Percentiles rank a stretch among this genome's conserved stretches.
Evolutionary conservation across 2,888 invertebrate species (phyloP).

Genomic region (Phorcus lineatus): DNA sequence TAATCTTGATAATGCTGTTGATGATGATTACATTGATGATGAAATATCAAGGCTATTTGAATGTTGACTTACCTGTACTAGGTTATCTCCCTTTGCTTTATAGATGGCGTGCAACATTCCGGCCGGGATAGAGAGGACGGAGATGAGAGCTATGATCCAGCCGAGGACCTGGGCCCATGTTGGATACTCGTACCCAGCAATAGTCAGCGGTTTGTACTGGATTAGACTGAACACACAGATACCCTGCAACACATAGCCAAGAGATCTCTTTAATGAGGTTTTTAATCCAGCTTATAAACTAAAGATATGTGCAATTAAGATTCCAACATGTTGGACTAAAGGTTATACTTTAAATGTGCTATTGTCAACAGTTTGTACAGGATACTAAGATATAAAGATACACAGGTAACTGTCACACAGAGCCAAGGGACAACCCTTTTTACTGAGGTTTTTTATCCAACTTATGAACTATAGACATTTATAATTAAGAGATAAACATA

Average conservation of each 20-base stretch:
- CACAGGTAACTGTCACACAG: no score
- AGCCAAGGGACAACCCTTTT: slow-evolving; percentile 68
- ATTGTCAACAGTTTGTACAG: slow-evolving; percentile 91
- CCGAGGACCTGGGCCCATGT: slow-evolving; percentile 88
- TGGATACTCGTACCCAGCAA: slow-evolving; percentile 89
- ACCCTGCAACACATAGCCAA: slow-evolving; percentile 78
- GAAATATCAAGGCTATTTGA: no score
- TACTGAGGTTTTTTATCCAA: no score
- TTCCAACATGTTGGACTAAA: no score
- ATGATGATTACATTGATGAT: no score
- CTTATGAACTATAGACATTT: no score
- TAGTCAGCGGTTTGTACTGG: slow-evolving; percentile 90
- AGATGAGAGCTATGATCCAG: slow-evolving; percentile 89
- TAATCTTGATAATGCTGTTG: no score
- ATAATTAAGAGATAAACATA: no score
- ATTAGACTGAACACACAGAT: slow-evolving; percentile 92
- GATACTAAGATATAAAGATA: slow-evolving; percentile 89
- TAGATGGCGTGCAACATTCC: slow-evolving; percentile 83
- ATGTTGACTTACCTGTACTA: slow-evolving; percentile 81
- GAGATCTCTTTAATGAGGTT: no score
- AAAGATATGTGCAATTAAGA: no score
- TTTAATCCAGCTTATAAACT: no score
- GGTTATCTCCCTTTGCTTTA: slow-evolving; percentile 83
- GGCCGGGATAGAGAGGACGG: slow-evolving; percentile 89
- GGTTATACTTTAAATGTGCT: no score